phyloP scores from a whole-genome alignment of 37 sponge, comb jelly and placozoan genomes.

The Chondrilla cf. caribensis region DNA sequence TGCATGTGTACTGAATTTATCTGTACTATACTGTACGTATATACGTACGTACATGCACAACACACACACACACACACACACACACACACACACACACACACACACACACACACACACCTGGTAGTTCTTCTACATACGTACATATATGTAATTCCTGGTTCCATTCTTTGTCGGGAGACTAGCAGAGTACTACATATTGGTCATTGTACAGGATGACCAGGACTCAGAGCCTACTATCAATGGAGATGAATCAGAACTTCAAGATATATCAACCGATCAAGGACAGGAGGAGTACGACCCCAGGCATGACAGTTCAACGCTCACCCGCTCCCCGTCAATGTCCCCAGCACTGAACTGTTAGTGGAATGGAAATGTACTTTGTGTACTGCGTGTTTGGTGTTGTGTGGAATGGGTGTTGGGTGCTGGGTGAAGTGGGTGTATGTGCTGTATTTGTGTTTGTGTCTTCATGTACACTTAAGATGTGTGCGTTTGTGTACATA shows the following conservation, averaged over 20 bases:
- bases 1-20: too few relatives aligned
- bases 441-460: conserved; percentile 20
- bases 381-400: neutral
- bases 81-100: too few relatives aligned
- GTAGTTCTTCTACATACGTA: neutral
- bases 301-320: neutral
- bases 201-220: neutral
- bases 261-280: neutral
- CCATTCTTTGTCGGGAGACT: neutral
- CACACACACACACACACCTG: too few relatives aligned
- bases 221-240: conserved; percentile 12
- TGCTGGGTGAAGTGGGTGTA: neutral
- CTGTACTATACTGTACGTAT: too few relatives aligned
- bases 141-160: too few relatives aligned
- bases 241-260: neutral
- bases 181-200: too few relatives aligned
- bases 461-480: neutral
- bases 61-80: too few relatives aligned
- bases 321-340: neutral
- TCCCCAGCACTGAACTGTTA: neutral
- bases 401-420: neutral
- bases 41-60: neutral
- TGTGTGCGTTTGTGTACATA: neutral
- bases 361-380: neutral
- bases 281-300: neutral